These are phyloP conservation scores for Globodera rostochiensis DNA, from an alignment of 1,140 invertebrate species.

Conservation along the genomic window DNA sequence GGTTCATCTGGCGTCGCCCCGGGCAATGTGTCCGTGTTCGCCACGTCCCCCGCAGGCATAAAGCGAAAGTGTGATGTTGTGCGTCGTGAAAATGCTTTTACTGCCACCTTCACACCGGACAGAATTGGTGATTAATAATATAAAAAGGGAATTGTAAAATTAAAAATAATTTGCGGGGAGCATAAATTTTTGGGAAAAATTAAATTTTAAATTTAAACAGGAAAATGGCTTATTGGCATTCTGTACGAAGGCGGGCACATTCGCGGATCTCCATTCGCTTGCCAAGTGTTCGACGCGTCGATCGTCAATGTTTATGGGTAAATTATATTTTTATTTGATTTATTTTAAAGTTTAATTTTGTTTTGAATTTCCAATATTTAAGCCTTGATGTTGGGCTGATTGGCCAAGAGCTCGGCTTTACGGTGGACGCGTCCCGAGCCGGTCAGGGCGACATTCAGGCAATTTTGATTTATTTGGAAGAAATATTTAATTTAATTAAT, in stretches of 20 bases:
- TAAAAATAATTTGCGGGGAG: background rate
- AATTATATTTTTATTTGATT: background rate
- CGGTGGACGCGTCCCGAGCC: slow-evolving; percentile 79
- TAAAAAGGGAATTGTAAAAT: slow-evolving; percentile 20
- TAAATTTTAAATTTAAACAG: slow-evolving; percentile 53
- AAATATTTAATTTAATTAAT: too few relatives aligned
- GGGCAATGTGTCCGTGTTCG: slow-evolving; percentile 47
- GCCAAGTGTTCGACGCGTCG: slow-evolving; percentile 92
- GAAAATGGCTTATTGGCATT: slow-evolving; percentile 90
- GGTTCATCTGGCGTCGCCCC: slow-evolving; percentile 11
- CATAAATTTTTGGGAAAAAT: too few relatives aligned
- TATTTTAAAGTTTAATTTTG: background rate
- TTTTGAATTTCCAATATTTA: background rate
- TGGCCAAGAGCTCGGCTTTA: slow-evolving; percentile 79
- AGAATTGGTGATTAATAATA: slow-evolving; percentile 76
- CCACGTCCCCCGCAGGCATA: slow-evolving; percentile 44
- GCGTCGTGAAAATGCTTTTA: slow-evolving; percentile 78
- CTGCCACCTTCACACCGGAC: slow-evolving; percentile 91
- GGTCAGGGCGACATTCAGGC: slow-evolving; percentile 82
- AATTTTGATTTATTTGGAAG: slow-evolving; percentile 1
- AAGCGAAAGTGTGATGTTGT: slow-evolving; percentile 66
- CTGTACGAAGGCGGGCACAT: slow-evolving; percentile 92
- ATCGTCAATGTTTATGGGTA: slow-evolving; percentile 75
- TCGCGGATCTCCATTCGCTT: slow-evolving; percentile 91
- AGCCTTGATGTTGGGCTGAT: slow-evolving; percentile 76